Base-by-base conservation (phyloP, 1,140 invertebrate species). In the Vanessa atalanta region DNA sequence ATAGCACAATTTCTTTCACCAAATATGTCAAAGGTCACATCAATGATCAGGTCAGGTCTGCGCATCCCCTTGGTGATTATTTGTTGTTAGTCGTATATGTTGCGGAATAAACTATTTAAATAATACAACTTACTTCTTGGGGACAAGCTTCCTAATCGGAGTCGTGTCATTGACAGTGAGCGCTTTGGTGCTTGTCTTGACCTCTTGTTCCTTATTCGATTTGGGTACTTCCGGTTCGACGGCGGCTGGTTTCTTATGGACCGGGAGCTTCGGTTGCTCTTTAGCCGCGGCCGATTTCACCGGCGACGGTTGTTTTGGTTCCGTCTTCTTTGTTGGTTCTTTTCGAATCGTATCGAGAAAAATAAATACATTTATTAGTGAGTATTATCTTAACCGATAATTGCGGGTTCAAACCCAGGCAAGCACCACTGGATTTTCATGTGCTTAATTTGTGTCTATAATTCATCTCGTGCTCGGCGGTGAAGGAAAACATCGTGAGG, bases 61-160 rank as follows among this genome's bases (percentile, higher is more conserved):
- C n/a, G n/a, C n/a, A n/a, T n/a, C n/a, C n/a, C n/a, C n/a, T n/a
- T n/a, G n/a, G n/a, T n/a, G n/a, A n/a, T n/a, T n/a, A n/a, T n/a
- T n/a, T n/a, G n/a, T n/a, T n/a, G n/a, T n/a, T n/a, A n/a, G n/a
- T n/a, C n/a, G n/a, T n/a, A n/a, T n/a, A n/a, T n/a, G n/a, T n/a
- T n/a, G n/a, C n/a, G 31, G 15, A 53, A 47, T 15, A 47, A 50
- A 47, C 48, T 47, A 23, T 43, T 11, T 69, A 51, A 66, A 71
- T 67, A 6, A 47, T 16, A n/a, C 0, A 23, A 77, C 79, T 73
- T 53, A 83, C 81, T 71, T 77, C 51, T 80, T 79, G 47, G 81
- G 81, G 15, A 60, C 37, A 12, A 69, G 47, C 12, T 69, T 69
- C 55, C 47, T 60, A n/a, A 26, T 37, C 0, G 67, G 67, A 2